Base-by-base conservation (phyloP, 2,797 vertebrate genomes). In the Spinus pinus region DNA sequence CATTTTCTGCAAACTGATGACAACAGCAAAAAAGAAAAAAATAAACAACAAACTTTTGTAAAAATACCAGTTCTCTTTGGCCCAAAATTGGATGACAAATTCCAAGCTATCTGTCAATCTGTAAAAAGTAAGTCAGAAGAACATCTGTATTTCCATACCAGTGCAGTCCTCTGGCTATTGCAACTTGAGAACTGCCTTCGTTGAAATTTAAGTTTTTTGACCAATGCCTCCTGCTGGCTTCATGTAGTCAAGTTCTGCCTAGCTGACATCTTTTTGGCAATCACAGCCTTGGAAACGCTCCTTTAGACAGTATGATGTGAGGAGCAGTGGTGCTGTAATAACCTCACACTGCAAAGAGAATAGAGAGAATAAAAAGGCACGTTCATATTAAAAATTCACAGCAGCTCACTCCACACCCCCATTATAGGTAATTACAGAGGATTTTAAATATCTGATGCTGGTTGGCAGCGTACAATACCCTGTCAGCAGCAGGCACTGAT, bases 391-490 rank as follows among this genome's bases (percentile, higher is more conserved):
- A 96, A 96, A 96, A 97, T 96, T 97, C 97, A 95, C 90, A 97
- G 92, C 70, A 73, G 77, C 39, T 0, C 90, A 90, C 95, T 97
- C 93, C 91, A 94, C 85, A 86, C 87, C 72, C 73, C 96, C 96
- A 94, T 95, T 95, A 95, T 97, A 97, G 93, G 96, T 97, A 98
- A 98, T 98, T 98, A 97, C 95, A 97, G 92, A 93, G 96, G 90
- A 95, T 98, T 98, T 98, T 95, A 97, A 98, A 97, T 97, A 98
- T 97, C 97, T 97, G 93, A 95, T 77, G 88, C 88, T 95, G 85
- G 94, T 79, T 98, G 95, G 95, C 94, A 97, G 92, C 4, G 31
- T 95, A 97, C 94, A 96, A 96, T 97, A 96, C 96, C 47, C 93
- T 94, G 93, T 94, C 97, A 97, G 96, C 96, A 97, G 96, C 87